A percentile compares a stretch with the other conserved stretches of the same genome.
These are phyloP conservation scores for Didymodactylos carnosus DNA, from an alignment of 2,888 invertebrate genomes.

Conservation along the genomic window DNA sequence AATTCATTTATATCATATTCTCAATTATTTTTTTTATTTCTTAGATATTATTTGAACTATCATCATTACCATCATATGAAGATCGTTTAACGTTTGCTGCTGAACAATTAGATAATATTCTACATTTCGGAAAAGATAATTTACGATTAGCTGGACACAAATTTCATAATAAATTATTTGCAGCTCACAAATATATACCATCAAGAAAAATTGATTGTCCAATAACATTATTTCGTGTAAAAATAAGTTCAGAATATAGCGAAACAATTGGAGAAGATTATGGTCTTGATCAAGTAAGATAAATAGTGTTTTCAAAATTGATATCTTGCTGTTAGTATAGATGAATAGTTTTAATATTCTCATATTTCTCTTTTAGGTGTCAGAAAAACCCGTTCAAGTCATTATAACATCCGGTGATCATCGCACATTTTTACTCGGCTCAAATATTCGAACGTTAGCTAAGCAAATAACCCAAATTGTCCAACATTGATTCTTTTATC, in stretches of 20 bases:
- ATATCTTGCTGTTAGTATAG: not conserved
- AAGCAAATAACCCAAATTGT: not conserved
- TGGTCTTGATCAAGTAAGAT: not conserved
- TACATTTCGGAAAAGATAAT: not conserved
- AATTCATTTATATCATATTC: not conserved
- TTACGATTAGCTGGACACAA: not conserved
- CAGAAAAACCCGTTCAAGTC: not conserved
- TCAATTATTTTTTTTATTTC: not conserved
- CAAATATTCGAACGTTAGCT: not conserved
- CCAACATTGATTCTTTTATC: too few relatives aligned
- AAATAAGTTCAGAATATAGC: not conserved
- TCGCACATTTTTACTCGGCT: slow-evolving; percentile 3
- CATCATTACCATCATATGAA: not conserved
- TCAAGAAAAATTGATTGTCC: not conserved
- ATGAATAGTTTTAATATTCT: not conserved
- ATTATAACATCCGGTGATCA: not conserved
- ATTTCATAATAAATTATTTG: not conserved
- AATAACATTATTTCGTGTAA: not conserved
- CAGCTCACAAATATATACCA: not conserved
- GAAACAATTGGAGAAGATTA: not conserved
- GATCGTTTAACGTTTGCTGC: not conserved
- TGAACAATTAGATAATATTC: not conserved
- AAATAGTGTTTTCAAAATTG: not conserved
- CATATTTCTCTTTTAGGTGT: not conserved
- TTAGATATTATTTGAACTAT: not conserved